Evolutionary conservation across 2,797 vertebrate species (phyloP).

Genomic region (Eutrigla gurnardus): DNA sequence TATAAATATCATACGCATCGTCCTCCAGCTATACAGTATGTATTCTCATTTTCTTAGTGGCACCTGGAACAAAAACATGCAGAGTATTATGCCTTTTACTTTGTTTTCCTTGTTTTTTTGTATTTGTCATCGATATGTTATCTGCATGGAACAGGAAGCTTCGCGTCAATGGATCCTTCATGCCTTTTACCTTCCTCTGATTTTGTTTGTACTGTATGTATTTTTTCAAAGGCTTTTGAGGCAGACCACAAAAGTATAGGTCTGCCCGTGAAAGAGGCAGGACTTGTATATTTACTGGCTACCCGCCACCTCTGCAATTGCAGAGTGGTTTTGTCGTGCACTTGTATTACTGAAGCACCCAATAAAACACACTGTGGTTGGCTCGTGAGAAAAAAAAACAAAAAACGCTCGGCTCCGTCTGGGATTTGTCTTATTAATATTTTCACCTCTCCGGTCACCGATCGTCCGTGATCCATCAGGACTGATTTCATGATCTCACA

Average conservation of each 20-base stretch:
- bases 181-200: constrained; percentile 83
- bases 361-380: constrained; percentile 97
- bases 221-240: constrained; percentile 90
- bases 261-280: constrained; percentile 93
- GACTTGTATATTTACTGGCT: constrained; percentile 98
- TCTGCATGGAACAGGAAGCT: constrained; percentile 94
- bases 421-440: constrained; percentile 40
- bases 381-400: constrained; percentile 74
- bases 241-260: constrained; percentile 91
- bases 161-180: constrained; percentile 88
- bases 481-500: constrained; percentile 6
- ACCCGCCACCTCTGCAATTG: constrained; percentile 92
- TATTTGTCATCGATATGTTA: constrained; percentile 89
- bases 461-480: not conserved
- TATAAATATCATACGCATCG: constrained; percentile 84
- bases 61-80: constrained; percentile 90
- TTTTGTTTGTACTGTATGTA: constrained; percentile 87
- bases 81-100: constrained; percentile 89
- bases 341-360: constrained; percentile 99
- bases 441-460: constrained; percentile 20
- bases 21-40: constrained; percentile 92
- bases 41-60: constrained; percentile 86
- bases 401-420: constrained; percentile 54
- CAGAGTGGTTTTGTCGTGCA: constrained; percentile 97
- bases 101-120: constrained; percentile 84